Evolutionary conservation across 2,113 vertebrate genomes (phyloP).

Genomic region (Tichodroma muraria): DNA sequence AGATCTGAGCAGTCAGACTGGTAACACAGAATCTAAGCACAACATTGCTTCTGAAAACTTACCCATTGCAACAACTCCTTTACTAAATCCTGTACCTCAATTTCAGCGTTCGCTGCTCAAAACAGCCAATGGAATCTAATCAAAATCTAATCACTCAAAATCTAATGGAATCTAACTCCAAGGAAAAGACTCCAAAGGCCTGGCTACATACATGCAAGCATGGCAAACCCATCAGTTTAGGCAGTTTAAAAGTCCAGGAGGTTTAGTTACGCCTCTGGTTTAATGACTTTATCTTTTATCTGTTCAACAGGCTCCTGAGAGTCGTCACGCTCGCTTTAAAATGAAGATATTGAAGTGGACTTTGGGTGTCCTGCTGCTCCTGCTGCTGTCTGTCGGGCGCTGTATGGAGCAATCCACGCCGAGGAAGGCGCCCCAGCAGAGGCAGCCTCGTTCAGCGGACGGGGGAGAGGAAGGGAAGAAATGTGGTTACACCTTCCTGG

Average conservation of each 20-base stretch:
- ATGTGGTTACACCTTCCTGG: conserved; percentile 93
- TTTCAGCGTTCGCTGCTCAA: neutral
- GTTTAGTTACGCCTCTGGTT: neutral
- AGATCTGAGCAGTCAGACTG: neutral
- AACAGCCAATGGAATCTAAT: too few species aligned
- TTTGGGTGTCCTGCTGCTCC: conserved; percentile 75
- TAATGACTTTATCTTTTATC: conserved; percentile 7
- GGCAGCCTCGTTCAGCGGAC: conserved; percentile 73
- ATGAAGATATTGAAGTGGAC: conserved; percentile 83
- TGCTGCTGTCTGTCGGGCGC: conserved; percentile 68
- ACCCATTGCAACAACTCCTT: neutral
- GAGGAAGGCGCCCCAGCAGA: conserved; percentile 61
- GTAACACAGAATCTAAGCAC: neutral
- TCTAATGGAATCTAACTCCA: neutral
- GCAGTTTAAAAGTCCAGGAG: neutral
- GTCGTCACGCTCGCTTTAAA: neutral
- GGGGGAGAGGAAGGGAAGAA: conserved; percentile 77
- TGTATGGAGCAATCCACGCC: conserved; percentile 57
- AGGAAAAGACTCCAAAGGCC: neutral
- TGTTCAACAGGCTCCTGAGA: neutral
- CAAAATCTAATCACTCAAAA: too few species aligned
- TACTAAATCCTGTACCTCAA: neutral
- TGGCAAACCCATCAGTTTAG: neutral
- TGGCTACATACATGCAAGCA: accelerated
- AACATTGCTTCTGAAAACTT: neutral